A percentile compares a stretch with the other conserved stretches of the same genome.
Conservation (phyloP, 1,140 invertebrate genomes). For the Eurosta solidaginis region DNA sequence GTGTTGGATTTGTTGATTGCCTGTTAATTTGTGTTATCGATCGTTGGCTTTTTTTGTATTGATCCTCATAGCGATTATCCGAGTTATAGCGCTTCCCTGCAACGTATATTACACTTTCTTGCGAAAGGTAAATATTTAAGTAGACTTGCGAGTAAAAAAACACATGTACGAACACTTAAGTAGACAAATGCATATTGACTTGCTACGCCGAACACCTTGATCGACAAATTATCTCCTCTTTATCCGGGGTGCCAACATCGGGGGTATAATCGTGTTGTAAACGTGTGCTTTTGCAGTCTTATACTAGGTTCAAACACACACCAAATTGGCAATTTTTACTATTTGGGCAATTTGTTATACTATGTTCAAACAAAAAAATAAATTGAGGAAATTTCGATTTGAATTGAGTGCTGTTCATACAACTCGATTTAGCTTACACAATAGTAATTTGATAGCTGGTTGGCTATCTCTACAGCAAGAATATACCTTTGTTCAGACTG, state of each 20-base stretch:
- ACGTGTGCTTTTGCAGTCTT: not conserved
- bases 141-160: too few relatives aligned
- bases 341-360: too few relatives aligned
- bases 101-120: not conserved
- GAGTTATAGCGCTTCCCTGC: not conserved
- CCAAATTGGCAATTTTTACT: too few relatives aligned
- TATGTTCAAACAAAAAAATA: too few relatives aligned
- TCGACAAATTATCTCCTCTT: conserved; percentile 57
- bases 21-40: conserved; percentile 59
- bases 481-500: too few relatives aligned
- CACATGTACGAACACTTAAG: not conserved
- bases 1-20: conserved; percentile 50
- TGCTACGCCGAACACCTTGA: conserved; percentile 34
- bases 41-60: conserved; percentile 33
- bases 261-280: conserved; percentile 31
- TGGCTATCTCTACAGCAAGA: too few relatives aligned
- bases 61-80: conserved; percentile 24
- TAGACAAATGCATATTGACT: not conserved
- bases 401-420: too few relatives aligned
- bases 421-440: too few relatives aligned
- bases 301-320: too few relatives aligned
- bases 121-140: not conserved
- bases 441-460: too few relatives aligned
- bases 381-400: too few relatives aligned
- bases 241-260: conserved; percentile 37